These are phyloP conservation scores for Temnopleurus reevesii DNA, from an alignment of 53 echinoderm and acorn worm species.

Conservation along the genomic window DNA sequence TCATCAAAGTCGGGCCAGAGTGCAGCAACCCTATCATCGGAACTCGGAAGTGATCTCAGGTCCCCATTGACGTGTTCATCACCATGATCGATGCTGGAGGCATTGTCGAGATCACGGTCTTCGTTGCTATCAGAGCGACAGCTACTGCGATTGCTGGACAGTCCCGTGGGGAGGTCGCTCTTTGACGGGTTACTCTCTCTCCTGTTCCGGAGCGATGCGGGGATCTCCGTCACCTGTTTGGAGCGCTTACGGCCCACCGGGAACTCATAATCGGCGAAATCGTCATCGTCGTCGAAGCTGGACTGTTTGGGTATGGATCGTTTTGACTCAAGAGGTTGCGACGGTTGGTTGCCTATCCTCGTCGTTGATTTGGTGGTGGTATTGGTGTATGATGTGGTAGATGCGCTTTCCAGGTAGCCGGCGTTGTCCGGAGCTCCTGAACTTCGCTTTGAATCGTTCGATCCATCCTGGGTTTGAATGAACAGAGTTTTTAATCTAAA, in stretches of 20 bases:
- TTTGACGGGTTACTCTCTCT: background rate
- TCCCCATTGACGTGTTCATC: background rate
- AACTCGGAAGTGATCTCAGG: background rate
- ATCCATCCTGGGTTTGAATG: conserved; percentile 31
- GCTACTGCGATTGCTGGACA: background rate
- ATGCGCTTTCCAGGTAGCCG: background rate
- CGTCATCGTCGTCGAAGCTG: background rate
- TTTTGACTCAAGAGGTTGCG: background rate
- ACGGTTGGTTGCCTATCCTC: background rate
- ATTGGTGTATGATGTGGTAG: background rate
- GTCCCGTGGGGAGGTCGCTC: background rate
- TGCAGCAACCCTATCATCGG: background rate
- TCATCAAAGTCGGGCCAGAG: background rate
- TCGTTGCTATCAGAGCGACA: background rate
- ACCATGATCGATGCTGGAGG: background rate
- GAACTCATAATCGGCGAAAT: conserved; percentile 8
- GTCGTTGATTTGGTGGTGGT: background rate
- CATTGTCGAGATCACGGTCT: background rate
- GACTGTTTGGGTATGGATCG: background rate
- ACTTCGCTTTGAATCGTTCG: conserved; percentile 38
- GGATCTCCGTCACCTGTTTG: background rate
- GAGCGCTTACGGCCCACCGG: conserved; percentile 1
- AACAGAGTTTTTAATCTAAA: too few relatives aligned
- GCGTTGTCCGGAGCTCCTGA: background rate
- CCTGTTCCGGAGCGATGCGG: background rate